A percentile compares a stretch with the other conserved stretches of the same genome.
These are phyloP conservation scores for Popillia japonica DNA, from an alignment of 1,140 invertebrate genomes.

Conservation along the genomic window DNA sequence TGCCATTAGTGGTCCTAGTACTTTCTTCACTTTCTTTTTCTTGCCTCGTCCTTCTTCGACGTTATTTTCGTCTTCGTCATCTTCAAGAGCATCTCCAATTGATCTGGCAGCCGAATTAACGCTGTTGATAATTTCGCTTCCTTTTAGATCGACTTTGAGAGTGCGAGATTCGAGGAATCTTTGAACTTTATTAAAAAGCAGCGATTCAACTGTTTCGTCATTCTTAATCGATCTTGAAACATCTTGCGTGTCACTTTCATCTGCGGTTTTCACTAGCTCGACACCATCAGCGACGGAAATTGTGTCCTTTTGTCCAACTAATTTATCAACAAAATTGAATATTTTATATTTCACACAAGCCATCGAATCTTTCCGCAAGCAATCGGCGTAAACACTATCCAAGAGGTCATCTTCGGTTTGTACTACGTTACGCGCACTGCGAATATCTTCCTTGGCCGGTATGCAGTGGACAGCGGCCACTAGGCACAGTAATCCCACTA, in stretches of 20 bases:
- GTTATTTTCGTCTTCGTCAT: constrained; percentile 67
- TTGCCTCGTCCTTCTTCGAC: constrained; percentile 74
- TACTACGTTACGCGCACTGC: constrained; percentile 65
- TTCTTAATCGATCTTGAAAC: constrained; percentile 74
- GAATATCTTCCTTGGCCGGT: constrained; percentile 70
- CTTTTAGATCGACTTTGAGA: constrained; percentile 83
- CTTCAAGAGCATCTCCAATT: constrained; percentile 72
- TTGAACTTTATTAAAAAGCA: constrained; percentile 72
- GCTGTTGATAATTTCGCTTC: constrained; percentile 78
- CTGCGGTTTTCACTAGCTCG: constrained; percentile 74
- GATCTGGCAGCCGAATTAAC: constrained; percentile 79
- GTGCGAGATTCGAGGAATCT: constrained; percentile 79
- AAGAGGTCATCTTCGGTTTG: constrained; percentile 77
- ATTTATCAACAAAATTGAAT: constrained; percentile 81
- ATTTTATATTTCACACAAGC: constrained; percentile 85
- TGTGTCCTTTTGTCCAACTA: constrained; percentile 77
- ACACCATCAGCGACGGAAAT: constrained; percentile 82
- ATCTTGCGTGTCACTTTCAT: constrained; percentile 63
- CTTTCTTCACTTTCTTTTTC: constrained; percentile 82
- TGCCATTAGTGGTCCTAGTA: constrained; percentile 77
- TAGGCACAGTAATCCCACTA: constrained; percentile 60
- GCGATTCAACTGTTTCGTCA: constrained; percentile 71
- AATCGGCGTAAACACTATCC: constrained; percentile 78
- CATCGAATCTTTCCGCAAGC: constrained; percentile 79
- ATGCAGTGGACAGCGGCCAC: constrained; percentile 65